A percentile compares a stretch with the other conserved stretches of the same genome.
phyloP scores from a whole-genome alignment of 2,797 vertebrate species.

The Schizothorax lantsangensis region DNA sequence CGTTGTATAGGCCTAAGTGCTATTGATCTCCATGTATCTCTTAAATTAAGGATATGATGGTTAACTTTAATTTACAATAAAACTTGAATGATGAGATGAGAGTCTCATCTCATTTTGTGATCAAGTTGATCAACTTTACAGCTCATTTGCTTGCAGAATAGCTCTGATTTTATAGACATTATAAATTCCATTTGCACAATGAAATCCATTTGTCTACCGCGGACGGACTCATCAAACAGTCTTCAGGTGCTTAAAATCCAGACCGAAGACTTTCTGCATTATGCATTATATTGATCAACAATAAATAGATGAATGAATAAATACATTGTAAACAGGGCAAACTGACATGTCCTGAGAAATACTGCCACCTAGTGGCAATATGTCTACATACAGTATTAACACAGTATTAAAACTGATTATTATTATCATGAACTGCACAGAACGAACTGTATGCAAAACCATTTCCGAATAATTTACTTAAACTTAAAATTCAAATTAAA shows the following conservation, averaged over 20 bases:
- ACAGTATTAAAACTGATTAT: neutral
- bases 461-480: neutral
- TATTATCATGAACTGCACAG: neutral
- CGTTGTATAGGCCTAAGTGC: neutral
- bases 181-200: slow-evolving; percentile 30
- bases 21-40: neutral
- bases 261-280: slow-evolving; percentile 4
- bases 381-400: neutral
- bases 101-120: slow-evolving; percentile 1
- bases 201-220: neutral
- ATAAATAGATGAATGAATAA: slow-evolving; percentile 28
- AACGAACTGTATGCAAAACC: neutral
- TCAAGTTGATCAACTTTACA: neutral
- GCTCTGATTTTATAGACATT: slow-evolving; percentile 5
- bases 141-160: slow-evolving; percentile 32
- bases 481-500: neutral
- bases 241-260: neutral
- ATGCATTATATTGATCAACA: slow-evolving; percentile 28
- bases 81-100: neutral
- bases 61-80: neutral
- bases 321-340: neutral
- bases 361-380: slow-evolving; percentile 49
- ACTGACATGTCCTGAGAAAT: slow-evolving; percentile 3
- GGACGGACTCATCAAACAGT: slow-evolving; percentile 15
- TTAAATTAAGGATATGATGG: neutral